Percentiles rank a stretch among this genome's conserved stretches.
These are phyloP conservation scores for Poeciliopsis paucimaculata DNA, from an alignment of 2,797 vertebrate species.

Conservation along the genomic window DNA sequence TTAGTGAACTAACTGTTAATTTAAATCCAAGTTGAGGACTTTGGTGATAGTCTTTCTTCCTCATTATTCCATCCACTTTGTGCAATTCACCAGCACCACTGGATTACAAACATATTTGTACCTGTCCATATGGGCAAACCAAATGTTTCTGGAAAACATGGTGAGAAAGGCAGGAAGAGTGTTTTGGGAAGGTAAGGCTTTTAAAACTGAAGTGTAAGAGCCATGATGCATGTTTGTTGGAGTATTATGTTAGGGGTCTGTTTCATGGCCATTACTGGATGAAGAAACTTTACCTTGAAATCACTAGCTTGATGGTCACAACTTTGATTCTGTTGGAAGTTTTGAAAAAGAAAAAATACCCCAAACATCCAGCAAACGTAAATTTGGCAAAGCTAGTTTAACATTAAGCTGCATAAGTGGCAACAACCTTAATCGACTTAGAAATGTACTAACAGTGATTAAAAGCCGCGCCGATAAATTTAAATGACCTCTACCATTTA, in stretches of 20 bases:
- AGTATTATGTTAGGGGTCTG: not conserved
- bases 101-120: not conserved
- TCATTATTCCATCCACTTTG: conserved; percentile 1
- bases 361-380: not conserved
- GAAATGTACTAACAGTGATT: not conserved
- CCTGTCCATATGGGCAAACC: not conserved
- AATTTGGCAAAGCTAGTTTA: not conserved
- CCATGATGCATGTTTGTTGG: not conserved
- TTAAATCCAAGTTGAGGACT: not conserved
- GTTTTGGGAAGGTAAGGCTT: not conserved
- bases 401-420: not conserved
- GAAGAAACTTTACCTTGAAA: not conserved
- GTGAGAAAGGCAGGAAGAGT: not conserved
- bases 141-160: not conserved
- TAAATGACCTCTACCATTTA: not conserved
- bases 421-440: not conserved
- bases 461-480: not conserved
- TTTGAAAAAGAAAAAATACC: not conserved
- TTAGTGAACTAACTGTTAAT: not conserved
- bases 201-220: not conserved
- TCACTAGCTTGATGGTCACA: not conserved
- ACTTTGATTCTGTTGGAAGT: not conserved
- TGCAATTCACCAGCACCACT: not conserved
- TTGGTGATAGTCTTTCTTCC: not conserved
- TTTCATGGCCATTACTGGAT: not conserved